Evolutionary conservation across 2,113 vertebrate genomes (phyloP), one percentile per base, ranked within the genome.

Genomic region (Salvelinus namaycush): DNA sequence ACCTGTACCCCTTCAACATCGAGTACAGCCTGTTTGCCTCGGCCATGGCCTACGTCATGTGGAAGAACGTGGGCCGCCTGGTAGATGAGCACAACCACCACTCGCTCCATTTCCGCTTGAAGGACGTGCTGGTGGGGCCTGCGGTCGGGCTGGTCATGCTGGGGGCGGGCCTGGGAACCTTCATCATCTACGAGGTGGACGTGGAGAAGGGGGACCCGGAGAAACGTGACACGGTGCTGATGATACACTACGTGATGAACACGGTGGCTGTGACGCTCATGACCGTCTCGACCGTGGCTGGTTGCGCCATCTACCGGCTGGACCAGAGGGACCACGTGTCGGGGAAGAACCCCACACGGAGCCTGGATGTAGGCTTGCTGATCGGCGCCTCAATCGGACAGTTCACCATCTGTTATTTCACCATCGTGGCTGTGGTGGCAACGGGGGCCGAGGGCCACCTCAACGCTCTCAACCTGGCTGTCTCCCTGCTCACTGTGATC

Each of bases 11-110:
- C 29, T 97, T 98, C 84, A 98, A 97, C 89, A 97, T 97, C 0
- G 97, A 99, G 84, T 98, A 97, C 90, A 96, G 96, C 72, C 95
- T 99, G 78, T 97, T 98, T 2, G 96, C 97, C 18, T 96, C 96
- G 1, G 95, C 96, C 75, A 95, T 97, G 94, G 88, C 95, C 54
- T 99, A 96, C 0, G 91, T 98, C 81, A 98, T 97, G 97, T 98
- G 96, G 97, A 97, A 96, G 88, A 99, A 99, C 0, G 95, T 99
- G 1, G 96, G 96, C 4, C 92, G 97, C 57, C 78, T 95, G 76
- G 86, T 95, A 54, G 91, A 93, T 1, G 87, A 95, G 22, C 85
- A 93, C 2, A 79, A 76, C 13, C 89, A 89, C 66, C 93, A 89
- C 65, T 89, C 85, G 54, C 87, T 94, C 60, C 94, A 92, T 86